Evolutionary conservation across 2,797 vertebrate species (phyloP), one percentile per base, ranked within the genome.

Genomic region (Stomatorhinus walkeri): DNA sequence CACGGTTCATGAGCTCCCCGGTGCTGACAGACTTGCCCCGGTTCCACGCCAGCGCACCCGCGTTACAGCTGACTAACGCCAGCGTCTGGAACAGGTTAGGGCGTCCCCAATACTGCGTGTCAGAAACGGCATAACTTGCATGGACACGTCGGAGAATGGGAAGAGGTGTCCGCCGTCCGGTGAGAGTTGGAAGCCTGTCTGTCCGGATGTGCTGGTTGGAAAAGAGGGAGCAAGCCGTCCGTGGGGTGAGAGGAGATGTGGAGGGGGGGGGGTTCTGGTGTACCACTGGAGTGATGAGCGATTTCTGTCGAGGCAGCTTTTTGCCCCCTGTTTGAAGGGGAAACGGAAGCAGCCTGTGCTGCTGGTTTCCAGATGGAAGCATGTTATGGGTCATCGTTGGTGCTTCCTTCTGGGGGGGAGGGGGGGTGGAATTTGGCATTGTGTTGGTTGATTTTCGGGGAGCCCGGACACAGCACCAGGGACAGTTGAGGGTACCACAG

Each of bases 1-100:
- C 97, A 0, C 97, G 98, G 16, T 98, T 99, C 92, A 98, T 99
- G 98, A 99, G 98, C 92, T 99, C 98, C 2, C 98, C 98, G 0
- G 98, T 97, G 32, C 96, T 99, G 91, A 98, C 97, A 0, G 98
- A 99, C 89, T 94, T 99, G 59, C 97, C 97, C 0, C 95, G 97
- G 0, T 98, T 99, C 94, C 96, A 98, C 10, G 97, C 97, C 46
- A 92, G 96, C 88, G 95, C 96, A 0, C 95, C 98, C 28, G 91
- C 96, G 0, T 89, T 97, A 49, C 97, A 98, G 92, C 94, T 97
- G 88, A 97, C 96, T 93, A 98, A 98, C 91, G 96, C 95, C 91
- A 96, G 97, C 0, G 96, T 97, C 87, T 99, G 98, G 98, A 99
- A 98, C 95, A 98, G 98, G 98, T 98, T 87, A 93, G 89, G 3